Evolutionary conservation across 2,113 vertebrate genomes (phyloP).

Genomic region (Ophthalmolycus amberensis): DNA sequence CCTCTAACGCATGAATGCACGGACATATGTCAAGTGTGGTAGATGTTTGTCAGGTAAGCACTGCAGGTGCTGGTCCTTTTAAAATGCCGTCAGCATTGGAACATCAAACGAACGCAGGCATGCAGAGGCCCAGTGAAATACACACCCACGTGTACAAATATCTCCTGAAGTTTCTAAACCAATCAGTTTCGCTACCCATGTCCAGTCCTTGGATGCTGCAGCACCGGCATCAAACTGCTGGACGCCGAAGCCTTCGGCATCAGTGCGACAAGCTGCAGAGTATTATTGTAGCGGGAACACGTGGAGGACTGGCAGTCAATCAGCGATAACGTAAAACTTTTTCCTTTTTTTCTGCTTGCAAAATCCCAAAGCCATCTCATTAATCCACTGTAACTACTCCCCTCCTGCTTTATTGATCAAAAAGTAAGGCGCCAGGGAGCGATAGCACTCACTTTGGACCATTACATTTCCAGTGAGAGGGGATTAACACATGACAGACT

Average conservation of each 20-base stretch:
- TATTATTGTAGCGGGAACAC: conserved; percentile 6
- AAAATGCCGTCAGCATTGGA: conserved; percentile 5
- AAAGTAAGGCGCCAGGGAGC: conserved; percentile 23
- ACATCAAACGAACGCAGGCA: conserved; percentile 3
- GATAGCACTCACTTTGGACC: background rate
- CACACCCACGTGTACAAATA: conserved; percentile 11
- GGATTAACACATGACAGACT: conserved; percentile 12
- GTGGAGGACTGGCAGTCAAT: conserved; percentile 29
- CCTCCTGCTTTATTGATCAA: conserved; percentile 26
- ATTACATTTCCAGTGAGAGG: conserved; percentile 9
- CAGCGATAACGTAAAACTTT: conserved; percentile 24
- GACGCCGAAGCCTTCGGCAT: conserved; percentile 7
- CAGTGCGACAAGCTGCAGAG: conserved; percentile 20
- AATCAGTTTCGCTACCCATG: conserved; percentile 3
- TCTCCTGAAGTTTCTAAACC: conserved; percentile 45
- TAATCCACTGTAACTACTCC: conserved; percentile 4
- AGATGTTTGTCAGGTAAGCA: conserved; percentile 3
- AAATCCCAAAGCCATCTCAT: conserved; percentile 33
- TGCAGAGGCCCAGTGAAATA: background rate
- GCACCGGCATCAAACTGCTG: background rate
- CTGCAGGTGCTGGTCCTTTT: conserved; percentile 22
- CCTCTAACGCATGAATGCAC: conserved; percentile 10
- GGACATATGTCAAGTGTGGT: background rate
- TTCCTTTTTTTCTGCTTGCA: conserved; percentile 20
- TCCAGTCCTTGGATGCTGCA: conserved; percentile 12